These are phyloP conservation scores for Oedothorax gibbosus DNA, from an alignment of 1,140 invertebrate genomes.

Conservation along the genomic window DNA sequence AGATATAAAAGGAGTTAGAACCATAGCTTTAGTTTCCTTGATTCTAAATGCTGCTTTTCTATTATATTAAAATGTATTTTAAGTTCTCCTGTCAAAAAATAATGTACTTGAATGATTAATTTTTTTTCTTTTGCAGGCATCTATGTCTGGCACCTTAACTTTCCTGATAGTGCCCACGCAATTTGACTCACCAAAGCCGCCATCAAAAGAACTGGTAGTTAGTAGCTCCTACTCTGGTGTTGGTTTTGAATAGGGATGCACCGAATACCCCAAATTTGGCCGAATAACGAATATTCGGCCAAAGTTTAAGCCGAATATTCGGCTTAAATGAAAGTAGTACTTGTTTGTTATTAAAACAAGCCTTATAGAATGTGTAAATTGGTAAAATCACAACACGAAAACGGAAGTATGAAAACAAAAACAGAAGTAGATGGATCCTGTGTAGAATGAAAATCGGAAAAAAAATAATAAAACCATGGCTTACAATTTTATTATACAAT, in stretches of 20 bases:
- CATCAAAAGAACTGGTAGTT: conserved; percentile 69
- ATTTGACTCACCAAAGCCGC: conserved; percentile 64
- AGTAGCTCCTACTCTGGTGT: conserved; percentile 48
- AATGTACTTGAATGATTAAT: background rate
- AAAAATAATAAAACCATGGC: no score
- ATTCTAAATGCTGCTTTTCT: background rate
- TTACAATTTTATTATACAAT: no score
- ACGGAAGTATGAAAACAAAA: no score
- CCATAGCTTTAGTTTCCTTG: background rate
- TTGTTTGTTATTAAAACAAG: no score
- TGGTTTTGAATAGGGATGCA: background rate
- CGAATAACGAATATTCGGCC: no score
- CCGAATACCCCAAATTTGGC: background rate
- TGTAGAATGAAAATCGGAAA: no score
- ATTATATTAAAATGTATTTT: background rate
- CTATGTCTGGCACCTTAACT: conserved; percentile 91
- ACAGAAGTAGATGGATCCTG: no score
- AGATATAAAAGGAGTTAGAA: background rate
- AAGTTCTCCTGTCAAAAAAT: background rate
- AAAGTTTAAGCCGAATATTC: no score
- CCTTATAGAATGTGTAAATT: no score
- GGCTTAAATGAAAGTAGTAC: background rate
- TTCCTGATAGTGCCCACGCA: conserved; percentile 85
- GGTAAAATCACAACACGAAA: no score
- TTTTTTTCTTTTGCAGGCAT: conserved; percentile 76